These are phyloP conservation scores for Nesospiza acunhae DNA, from an alignment of 2,113 vertebrate species.

Conservation along the genomic window DNA sequence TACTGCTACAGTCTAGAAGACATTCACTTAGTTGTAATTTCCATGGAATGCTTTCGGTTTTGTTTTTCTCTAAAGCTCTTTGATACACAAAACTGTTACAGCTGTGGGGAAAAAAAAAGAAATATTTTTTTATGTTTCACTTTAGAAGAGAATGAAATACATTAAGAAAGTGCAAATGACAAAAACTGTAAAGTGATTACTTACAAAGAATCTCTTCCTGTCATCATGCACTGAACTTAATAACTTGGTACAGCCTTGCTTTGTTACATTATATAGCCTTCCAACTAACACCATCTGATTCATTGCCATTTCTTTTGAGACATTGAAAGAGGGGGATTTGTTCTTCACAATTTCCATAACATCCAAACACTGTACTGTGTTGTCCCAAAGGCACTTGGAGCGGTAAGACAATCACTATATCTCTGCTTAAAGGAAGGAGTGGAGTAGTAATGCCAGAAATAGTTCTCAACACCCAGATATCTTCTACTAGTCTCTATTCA, in stretches of 20 bases:
- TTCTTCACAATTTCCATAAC: neutral
- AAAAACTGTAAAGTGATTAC: neutral
- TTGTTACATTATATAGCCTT: neutral
- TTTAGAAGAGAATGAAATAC: neutral
- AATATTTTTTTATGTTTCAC: neutral
- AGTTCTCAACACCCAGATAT: neutral
- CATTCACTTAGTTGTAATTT: neutral
- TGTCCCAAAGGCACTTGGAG: neutral
- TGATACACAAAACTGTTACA: neutral
- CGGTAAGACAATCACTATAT: neutral
- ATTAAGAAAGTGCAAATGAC: neutral
- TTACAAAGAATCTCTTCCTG: neutral
- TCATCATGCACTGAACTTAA: neutral
- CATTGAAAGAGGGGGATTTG: neutral
- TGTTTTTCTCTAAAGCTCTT: neutral
- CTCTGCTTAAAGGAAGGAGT: neutral
- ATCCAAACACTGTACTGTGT: neutral
- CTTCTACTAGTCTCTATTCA: neutral
- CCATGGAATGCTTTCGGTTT: neutral
- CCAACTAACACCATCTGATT: rapidly evolving
- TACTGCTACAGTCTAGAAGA: neutral
- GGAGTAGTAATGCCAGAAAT: neutral
- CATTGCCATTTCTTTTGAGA: neutral
- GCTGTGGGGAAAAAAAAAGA: neutral
- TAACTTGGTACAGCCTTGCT: neutral